Base-by-base conservation (phyloP, 2,888 invertebrate species). In the Geophilus truncorum region DNA sequence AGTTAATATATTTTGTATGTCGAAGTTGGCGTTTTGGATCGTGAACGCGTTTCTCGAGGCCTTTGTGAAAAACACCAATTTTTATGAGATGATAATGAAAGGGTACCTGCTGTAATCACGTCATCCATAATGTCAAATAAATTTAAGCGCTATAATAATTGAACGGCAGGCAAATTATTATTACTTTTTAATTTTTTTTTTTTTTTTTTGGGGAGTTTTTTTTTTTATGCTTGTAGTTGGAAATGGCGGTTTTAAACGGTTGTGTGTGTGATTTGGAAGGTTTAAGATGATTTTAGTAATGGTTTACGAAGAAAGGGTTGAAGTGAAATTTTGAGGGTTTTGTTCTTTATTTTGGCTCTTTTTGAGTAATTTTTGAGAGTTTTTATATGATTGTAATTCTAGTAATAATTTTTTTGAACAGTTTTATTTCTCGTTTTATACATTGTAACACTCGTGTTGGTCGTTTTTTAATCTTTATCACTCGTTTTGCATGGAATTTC, bases 41-140 rank as follows among this genome's bases (percentile, higher is more conserved):
- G 4, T 4, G 5, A 7, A 45, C 18, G 12, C 25, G 25, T 62
- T 62, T 62, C 62, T 62, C 25, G 25, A 62, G 62, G 25, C 62
- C 23, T 62, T 28, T 62, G 7, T 21, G 9, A 62, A 62, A 62
- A 23, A 62, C 62, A 57, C 45, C 62, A 62, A 62, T 62, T 62
- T 62, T 62, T 62, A 62, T 62, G 62, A 62, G 62, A 62, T 62
- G 62, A 62, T 62, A 62, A 62, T 62, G 62, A 62, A 62, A 62
- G 62, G 62, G 62, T 62, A 28, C 62, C 23, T 15, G 25, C 62
- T 28, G 23, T 62, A 62, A 62, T 62, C 62, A 62, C 62, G 62
- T 62, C 62, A 62, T 62, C 62, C 23, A 23, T 62, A 25, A 62
- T 28, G 62, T 62, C 62, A 62, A 62, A 62, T 62, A 62, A 62